Evolutionary conservation across 2,113 vertebrate genomes (phyloP).

Genomic region (Platichthys stellatus): DNA sequence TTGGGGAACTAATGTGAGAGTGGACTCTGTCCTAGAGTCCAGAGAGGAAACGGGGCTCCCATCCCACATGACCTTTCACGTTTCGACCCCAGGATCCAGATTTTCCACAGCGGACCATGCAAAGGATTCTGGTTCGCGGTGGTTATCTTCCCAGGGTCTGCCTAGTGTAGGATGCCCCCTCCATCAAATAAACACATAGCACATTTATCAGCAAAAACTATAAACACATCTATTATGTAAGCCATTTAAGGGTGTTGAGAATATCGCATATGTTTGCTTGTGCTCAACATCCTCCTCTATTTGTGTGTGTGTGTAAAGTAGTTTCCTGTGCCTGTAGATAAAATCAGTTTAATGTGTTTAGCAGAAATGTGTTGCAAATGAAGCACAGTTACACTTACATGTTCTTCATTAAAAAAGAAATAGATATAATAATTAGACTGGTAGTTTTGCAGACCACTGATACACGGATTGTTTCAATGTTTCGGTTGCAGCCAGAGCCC

Average conservation of each 20-base stretch:
- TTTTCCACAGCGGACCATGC: constrained; percentile 66
- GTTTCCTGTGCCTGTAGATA: constrained; percentile 2
- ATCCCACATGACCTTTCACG: constrained; percentile 54
- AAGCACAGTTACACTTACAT: not conserved
- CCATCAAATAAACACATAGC: constrained; percentile 65
- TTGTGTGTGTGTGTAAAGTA: constrained; percentile 2
- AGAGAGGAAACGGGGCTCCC: constrained; percentile 61
- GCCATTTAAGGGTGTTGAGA: constrained; percentile 22
- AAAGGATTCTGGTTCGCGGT: constrained; percentile 31
- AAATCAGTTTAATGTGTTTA: constrained; percentile 13
- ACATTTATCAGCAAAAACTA: constrained; percentile 62
- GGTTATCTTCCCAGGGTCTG: constrained; percentile 73
- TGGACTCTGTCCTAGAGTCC: constrained; percentile 29
- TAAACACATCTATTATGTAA: constrained; percentile 62
- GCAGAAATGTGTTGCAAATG: not conserved
- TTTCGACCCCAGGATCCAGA: constrained; percentile 47
- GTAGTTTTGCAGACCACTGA: not conserved
- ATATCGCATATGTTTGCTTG: constrained; percentile 26
- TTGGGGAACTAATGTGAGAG: constrained; percentile 27
- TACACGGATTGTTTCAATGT: not conserved
- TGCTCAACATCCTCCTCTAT: not conserved
- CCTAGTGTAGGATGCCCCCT: constrained; percentile 24
- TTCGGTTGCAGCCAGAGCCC: not conserved
- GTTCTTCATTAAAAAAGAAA: not conserved
- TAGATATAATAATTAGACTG: not conserved